phyloP scores from a whole-genome alignment of 2,797 vertebrate genomes.

The Microhierax caerulescens region DNA sequence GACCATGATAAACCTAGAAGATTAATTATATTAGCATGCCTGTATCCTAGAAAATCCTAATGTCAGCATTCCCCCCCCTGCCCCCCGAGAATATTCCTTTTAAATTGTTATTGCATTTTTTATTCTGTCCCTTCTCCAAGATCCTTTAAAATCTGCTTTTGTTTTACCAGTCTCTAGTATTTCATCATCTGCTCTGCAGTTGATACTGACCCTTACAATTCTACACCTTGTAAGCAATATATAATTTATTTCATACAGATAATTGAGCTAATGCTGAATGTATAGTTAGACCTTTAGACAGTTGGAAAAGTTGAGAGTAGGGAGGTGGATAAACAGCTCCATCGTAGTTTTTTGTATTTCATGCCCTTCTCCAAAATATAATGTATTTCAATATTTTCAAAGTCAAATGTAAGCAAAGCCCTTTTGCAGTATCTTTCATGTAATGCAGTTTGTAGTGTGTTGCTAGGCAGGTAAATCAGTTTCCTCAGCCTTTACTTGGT shows the following conservation, averaged over 20 bases:
- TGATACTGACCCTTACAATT: neutral
- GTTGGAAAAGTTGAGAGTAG: neutral
- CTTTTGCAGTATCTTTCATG: neutral
- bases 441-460: neutral
- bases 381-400: neutral
- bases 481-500: neutral
- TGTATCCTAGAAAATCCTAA: neutral
- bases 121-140: neutral
- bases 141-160: neutral
- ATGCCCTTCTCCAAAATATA: neutral
- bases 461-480: neutral
- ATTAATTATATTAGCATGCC: neutral
- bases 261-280: neutral
- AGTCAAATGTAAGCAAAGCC: neutral
- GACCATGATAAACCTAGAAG: neutral
- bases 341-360: neutral
- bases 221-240: neutral
- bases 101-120: neutral
- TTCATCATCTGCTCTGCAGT: neutral
- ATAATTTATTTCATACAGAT: neutral
- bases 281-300: neutral
- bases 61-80: neutral
- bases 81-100: neutral
- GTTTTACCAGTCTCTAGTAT: neutral
- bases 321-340: neutral